Conservation (phyloP, 2,113 vertebrate genomes). For the Eretmochelys imbricata region DNA sequence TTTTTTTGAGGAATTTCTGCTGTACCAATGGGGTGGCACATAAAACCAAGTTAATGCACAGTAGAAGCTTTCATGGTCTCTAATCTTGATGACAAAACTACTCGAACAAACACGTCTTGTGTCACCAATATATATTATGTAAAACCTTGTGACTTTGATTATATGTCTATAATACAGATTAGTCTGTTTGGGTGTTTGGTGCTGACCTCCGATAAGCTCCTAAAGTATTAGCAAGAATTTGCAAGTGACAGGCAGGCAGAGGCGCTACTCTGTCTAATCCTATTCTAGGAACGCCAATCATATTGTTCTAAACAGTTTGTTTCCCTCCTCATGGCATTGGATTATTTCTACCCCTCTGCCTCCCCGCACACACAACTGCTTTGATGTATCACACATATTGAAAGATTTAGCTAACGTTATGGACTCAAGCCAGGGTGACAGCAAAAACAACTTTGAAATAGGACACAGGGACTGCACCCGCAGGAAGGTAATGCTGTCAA, state of each 20-base stretch:
- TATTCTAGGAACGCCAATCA: constrained; percentile 41
- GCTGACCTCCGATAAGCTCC: constrained; percentile 77
- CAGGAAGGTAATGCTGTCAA: constrained; percentile 65
- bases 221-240: constrained; percentile 77
- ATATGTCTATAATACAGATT: constrained; percentile 76
- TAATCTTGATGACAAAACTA: constrained; percentile 75
- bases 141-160: constrained; percentile 79
- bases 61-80: constrained; percentile 70
- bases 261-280: constrained; percentile 72
- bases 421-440: constrained; percentile 53
- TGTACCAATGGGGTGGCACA: background rate
- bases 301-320: constrained; percentile 50
- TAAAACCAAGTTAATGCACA: constrained; percentile 68
- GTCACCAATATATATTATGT: constrained; percentile 76
- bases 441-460: constrained; percentile 57
- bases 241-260: constrained; percentile 76
- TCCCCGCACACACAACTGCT: constrained; percentile 36
- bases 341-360: constrained; percentile 33
- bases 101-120: constrained; percentile 69
- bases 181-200: constrained; percentile 79
- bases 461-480: constrained; percentile 61
- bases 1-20: constrained; percentile 32
- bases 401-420: constrained; percentile 46
- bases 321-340: constrained; percentile 10
- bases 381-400: constrained; percentile 43